Evolutionary conservation across 2,888 invertebrate genomes (phyloP), one percentile per base, ranked within the genome.

Genomic region (Saturnia japonica): DNA sequence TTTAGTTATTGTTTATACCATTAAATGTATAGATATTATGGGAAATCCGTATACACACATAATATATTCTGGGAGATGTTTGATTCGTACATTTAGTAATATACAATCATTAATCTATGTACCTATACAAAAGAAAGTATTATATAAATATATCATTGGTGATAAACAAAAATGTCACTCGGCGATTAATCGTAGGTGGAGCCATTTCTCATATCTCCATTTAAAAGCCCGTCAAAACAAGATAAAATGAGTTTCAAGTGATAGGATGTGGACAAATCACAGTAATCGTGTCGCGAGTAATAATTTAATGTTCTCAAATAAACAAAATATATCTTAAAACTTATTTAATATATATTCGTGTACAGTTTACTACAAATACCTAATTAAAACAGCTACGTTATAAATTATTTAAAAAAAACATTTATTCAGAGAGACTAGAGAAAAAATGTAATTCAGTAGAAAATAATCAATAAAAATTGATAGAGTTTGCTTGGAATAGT

Each of bases 181-280:
- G 54, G 25, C 28, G 14, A 16, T 62, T 62, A 28, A 28, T 28
- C 34, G 12, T 34, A 28, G 4, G 28, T 12, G 6, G 25, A 28
- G 8, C 12, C 62, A 57, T 57, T 57, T 62, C 16, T 34, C 34
- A 62, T 62, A 34, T 28, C 28, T 34, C 16, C 34, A 62, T 34
- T 28, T 62, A 62, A 28, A 57, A 57, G 11, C 25, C 57, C 57
- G 25, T 14, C 22, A 57, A 25, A 62, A 28, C 62, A 34, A 62
- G 62, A 62, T 62, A 57, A 57, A 57, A 60, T 60, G 60, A 60
- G 1, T 9, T 25, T 43, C 8, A 54, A 22, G 3, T 54, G 54
- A 25, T 12, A 62, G 14, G 62, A 62, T 19, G 28, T 62, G 28
- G 34, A 62, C 62, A 62, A 62, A 62, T 62, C 28, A 62, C 62